phyloP scores from a whole-genome alignment of 1,140 invertebrate species.

The Zaprionus africanus region DNA sequence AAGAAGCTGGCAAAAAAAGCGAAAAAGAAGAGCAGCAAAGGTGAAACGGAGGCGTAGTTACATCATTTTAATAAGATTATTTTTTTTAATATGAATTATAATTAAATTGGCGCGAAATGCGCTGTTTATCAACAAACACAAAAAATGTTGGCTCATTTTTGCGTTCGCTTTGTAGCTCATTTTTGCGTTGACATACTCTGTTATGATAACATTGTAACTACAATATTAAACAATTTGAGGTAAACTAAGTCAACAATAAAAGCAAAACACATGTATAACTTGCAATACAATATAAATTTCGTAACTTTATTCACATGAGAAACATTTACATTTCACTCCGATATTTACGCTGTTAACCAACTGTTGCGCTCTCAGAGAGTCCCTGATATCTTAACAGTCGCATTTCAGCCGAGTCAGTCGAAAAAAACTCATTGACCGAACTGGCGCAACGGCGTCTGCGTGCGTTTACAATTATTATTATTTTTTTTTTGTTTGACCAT shows the following conservation, averaged over 20 bases:
- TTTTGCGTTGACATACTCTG: slow-evolving; percentile 19
- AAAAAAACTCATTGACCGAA: slow-evolving; percentile 43
- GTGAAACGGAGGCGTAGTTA: slow-evolving; percentile 27
- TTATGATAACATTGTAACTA: background rate
- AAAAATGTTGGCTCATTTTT: slow-evolving; percentile 1
- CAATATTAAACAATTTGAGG: background rate
- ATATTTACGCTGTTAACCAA: slow-evolving; percentile 38
- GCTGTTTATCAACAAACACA: slow-evolving; percentile 13
- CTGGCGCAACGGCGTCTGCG: slow-evolving; percentile 48
- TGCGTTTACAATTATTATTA: slow-evolving; percentile 48
- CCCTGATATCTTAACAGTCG: slow-evolving; percentile 35
- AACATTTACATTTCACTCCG: background rate
- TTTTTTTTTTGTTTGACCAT: slow-evolving; percentile 41
- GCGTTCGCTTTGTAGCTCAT: background rate
- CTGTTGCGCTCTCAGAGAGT: slow-evolving; percentile 40
- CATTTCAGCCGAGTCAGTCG: slow-evolving; percentile 35
- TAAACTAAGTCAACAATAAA: background rate
- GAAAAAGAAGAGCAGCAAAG: slow-evolving; percentile 23
- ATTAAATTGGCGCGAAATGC: slow-evolving; percentile 30
- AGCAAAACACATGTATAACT: background rate
- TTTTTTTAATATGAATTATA: slow-evolving; percentile 27
- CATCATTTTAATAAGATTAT: slow-evolving; percentile 6
- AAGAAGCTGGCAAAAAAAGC: slow-evolving; percentile 84
- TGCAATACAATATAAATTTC: background rate
- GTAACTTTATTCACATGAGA: background rate